Conservation (phyloP, 64 coral and sea anemone species). For the Actinia equina region DNA sequence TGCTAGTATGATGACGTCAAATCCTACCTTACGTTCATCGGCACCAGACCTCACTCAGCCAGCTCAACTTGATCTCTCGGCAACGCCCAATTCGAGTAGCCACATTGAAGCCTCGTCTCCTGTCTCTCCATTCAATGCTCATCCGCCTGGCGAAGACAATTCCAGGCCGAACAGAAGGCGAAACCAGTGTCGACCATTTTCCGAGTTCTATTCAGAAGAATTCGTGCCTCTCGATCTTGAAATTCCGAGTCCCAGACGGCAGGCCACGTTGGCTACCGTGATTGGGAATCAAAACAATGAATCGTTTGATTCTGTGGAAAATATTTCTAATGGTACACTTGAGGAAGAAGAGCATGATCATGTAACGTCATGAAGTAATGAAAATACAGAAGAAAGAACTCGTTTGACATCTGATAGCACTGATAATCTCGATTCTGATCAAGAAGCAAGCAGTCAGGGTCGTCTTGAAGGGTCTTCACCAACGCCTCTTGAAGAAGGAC, state of each 20-base stretch:
- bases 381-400: background rate
- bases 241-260: background rate
- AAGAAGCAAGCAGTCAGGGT: conserved; percentile 9
- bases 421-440: conserved; percentile 10
- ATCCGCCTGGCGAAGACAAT: conserved; percentile 14
- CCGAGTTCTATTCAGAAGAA: conserved; percentile 74
- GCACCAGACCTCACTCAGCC: conserved; percentile 73
- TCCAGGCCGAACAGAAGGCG: conserved; percentile 33
- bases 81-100: conserved; percentile 24
- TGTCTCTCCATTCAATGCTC: conserved; percentile 30
- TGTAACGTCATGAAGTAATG: background rate
- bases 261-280: background rate
- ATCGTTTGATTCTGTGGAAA: background rate
- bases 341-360: background rate
- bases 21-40: conserved; percentile 62
- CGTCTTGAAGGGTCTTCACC: background rate
- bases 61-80: conserved; percentile 50
- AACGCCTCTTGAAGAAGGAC: background rate
- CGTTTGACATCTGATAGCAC: background rate
- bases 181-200: conserved; percentile 61
- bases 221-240: conserved; percentile 57
- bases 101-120: conserved; percentile 47
- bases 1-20: conserved; percentile 31
- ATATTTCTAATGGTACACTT: background rate
- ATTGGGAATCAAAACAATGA: background rate